phyloP scores from a whole-genome alignment of 2,113 vertebrate genomes.

The Tupaia chinensis region DNA sequence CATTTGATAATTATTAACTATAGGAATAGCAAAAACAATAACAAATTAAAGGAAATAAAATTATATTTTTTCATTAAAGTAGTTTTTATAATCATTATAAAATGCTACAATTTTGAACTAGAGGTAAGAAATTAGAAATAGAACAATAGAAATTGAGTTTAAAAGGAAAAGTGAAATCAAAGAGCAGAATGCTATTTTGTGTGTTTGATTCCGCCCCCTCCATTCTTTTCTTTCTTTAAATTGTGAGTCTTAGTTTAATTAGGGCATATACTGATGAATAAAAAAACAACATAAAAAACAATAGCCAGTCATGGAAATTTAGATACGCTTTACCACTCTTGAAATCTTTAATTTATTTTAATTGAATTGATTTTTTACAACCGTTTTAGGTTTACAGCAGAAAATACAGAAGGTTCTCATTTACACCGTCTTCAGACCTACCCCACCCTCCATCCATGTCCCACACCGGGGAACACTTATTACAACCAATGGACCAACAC shows the following conservation, averaged over 20 bases:
- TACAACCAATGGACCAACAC: background rate
- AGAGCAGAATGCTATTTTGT: background rate
- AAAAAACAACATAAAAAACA: background rate
- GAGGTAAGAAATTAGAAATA: background rate
- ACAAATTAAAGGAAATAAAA: background rate
- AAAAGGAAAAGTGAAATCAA: background rate
- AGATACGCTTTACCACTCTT: background rate
- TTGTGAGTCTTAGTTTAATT: background rate
- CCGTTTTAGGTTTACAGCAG: background rate
- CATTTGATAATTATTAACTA: background rate
- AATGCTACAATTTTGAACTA: background rate
- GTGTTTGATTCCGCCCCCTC: background rate
- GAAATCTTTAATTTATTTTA: background rate
- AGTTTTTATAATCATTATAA: constrained; percentile 19
- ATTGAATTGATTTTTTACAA: background rate
- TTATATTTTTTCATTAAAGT: background rate
- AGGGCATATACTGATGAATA: background rate
- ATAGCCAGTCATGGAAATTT: background rate
- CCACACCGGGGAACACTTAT: rapidly evolving
- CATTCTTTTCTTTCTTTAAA: background rate
- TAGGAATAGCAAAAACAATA: background rate
- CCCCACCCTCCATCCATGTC: no score
- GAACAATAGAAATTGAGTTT: background rate
- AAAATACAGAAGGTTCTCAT: background rate
- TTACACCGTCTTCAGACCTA: background rate